Evolutionary conservation across 2,888 invertebrate species (phyloP).

Genomic region (Eilema sororculum): DNA sequence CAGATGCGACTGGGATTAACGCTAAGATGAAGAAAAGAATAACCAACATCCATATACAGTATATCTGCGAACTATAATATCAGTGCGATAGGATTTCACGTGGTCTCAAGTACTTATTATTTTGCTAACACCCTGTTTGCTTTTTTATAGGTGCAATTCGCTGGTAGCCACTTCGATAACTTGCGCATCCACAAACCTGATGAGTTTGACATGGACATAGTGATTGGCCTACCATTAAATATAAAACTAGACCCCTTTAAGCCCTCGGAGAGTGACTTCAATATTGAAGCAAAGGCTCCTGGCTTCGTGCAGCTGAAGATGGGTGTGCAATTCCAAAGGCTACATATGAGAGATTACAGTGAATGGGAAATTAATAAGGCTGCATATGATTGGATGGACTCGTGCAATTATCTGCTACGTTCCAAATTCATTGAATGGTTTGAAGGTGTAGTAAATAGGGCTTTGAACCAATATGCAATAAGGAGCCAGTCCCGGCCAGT

Average conservation of each 20-base stretch:
- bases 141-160: constrained; percentile 74
- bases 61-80: too few species aligned
- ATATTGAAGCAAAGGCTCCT: constrained; percentile 69
- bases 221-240: constrained; percentile 82
- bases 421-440: constrained; percentile 85
- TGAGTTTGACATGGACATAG: constrained; percentile 88
- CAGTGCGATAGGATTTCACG: too few species aligned
- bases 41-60: too few species aligned
- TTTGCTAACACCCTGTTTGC: too few species aligned
- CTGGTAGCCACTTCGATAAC: constrained; percentile 88
- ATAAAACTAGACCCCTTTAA: constrained; percentile 52
- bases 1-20: too few species aligned
- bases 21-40: too few species aligned
- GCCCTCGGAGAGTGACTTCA: constrained; percentile 68
- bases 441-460: constrained; percentile 77
- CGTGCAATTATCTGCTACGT: constrained; percentile 73
- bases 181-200: constrained; percentile 86
- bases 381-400: constrained; percentile 74
- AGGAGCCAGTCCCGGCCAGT: constrained; percentile 28
- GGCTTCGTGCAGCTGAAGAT: constrained; percentile 80
- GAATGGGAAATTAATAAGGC: constrained; percentile 69
- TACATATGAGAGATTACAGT: constrained; percentile 59
- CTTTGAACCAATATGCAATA: constrained; percentile 65
- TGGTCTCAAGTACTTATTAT: too few species aligned
- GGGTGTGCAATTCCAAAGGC: constrained; percentile 67